Conservation (phyloP, 2,888 invertebrate genomes). For the Amblyjoppa fuscipennis region DNA sequence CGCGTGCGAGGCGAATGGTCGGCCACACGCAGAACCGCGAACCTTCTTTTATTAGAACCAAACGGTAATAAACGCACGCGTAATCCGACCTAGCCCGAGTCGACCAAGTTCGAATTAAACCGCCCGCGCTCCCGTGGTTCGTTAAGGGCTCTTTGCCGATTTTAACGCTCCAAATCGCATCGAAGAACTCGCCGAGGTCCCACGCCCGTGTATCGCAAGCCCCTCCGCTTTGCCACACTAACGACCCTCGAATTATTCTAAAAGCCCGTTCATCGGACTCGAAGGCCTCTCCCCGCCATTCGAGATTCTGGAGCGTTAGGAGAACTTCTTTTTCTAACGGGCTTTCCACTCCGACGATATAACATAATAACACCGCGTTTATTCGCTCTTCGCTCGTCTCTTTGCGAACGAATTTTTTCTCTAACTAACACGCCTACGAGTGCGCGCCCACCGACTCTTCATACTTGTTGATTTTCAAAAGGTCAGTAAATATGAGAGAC, state of each 20-base stretch:
- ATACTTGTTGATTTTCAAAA: neutral
- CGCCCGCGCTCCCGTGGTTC: conserved; percentile 31
- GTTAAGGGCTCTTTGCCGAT: conserved; percentile 51
- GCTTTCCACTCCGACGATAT: neutral
- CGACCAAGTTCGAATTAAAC: conserved; percentile 52
- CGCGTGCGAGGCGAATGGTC: conserved; percentile 6
- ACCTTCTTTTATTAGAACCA: conserved; percentile 75
- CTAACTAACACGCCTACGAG: neutral
- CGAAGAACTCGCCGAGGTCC: conserved; percentile 48
- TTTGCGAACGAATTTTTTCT: neutral
- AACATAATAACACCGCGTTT: neutral
- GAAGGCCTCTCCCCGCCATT: conserved; percentile 21
- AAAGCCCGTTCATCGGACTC: conserved; percentile 26
- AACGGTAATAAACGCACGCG: conserved; percentile 68
- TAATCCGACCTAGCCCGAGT: conserved; percentile 68
- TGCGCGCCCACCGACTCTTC: neutral
- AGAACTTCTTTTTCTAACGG: conserved; percentile 39
- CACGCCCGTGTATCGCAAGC: conserved; percentile 25
- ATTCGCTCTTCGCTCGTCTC: neutral
- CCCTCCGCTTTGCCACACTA: conserved; percentile 47
- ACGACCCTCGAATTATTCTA: conserved; percentile 55
- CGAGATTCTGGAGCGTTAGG: conserved; percentile 50
- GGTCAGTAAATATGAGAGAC: neutral
- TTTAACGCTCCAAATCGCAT: conserved; percentile 63
- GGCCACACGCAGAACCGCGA: conserved; percentile 44